These are phyloP conservation scores for Plemyria rubiginata DNA, from an alignment of 2,888 invertebrate genomes.

Conservation along the genomic window DNA sequence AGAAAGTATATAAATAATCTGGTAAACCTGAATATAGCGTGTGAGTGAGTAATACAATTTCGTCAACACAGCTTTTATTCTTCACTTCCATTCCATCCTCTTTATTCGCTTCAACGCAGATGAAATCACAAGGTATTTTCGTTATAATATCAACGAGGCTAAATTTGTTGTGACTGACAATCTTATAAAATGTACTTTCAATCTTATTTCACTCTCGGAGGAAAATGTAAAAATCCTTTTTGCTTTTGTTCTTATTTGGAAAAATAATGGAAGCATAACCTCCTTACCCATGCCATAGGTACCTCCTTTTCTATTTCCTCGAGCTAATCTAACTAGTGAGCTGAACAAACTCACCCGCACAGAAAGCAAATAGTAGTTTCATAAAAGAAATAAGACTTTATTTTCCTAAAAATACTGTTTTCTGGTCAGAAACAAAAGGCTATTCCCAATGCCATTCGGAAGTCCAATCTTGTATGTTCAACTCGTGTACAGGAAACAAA, in stretches of 20 bases:
- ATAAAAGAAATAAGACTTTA: conserved; percentile 32
- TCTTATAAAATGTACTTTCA: conserved; percentile 30
- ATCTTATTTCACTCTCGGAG: conserved; percentile 25
- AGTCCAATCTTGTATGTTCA: conserved; percentile 43
- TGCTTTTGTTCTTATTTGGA: conserved; percentile 10
- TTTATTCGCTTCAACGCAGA: conserved; percentile 38
- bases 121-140: conserved; percentile 38
- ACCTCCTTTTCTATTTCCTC: conserved; percentile 11
- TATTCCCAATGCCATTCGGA: conserved; percentile 35
- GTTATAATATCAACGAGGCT: conserved; percentile 33
- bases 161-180: conserved; percentile 38
- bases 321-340: conserved; percentile 19
- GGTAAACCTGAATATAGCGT: not conserved
- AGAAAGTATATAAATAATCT: not conserved
- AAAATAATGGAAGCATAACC: conserved; percentile 19
- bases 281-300: conserved; percentile 10
- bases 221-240: conserved; percentile 21
- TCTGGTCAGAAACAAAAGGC: conserved; percentile 35
- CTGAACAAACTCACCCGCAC: conserved; percentile 24
- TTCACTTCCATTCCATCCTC: conserved; percentile 33
- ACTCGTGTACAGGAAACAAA: conserved; percentile 52
- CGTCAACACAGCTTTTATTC: conserved; percentile 19
- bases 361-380: conserved; percentile 31
- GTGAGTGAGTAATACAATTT: conserved; percentile 11
- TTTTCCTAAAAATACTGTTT: conserved; percentile 33